A percentile compares a stretch with the other conserved stretches of the same genome.
phyloP scores from a whole-genome alignment of 2,113 vertebrate species.

The Phoenicopterus ruber region DNA sequence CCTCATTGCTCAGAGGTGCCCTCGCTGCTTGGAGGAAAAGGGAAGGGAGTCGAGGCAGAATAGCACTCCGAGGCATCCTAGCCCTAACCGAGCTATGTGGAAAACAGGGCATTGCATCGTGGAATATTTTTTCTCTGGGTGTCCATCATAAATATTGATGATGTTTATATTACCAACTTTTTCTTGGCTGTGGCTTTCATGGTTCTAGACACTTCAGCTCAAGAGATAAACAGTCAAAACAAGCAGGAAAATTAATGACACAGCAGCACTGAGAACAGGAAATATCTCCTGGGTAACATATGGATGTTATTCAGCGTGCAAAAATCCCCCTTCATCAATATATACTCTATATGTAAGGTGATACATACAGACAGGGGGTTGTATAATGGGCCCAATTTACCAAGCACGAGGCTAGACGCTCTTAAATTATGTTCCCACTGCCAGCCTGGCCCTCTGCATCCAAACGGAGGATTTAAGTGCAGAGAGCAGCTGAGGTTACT shows the following conservation, averaged over 20 bases:
- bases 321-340: not conserved
- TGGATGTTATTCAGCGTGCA: not conserved
- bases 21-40: not conserved
- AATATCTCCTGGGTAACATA: not conserved
- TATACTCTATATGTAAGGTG: not conserved
- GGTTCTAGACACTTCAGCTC: not conserved
- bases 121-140: not conserved
- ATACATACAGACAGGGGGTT: not conserved
- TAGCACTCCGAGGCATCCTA: not conserved
- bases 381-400: not conserved
- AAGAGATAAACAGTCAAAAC: constrained; percentile 22
- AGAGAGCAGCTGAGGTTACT: not conserved
- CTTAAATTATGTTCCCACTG: not conserved
- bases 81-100: not conserved
- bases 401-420: not conserved
- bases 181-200: not conserved
- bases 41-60: not conserved
- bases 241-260: not conserved
- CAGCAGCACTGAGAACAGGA: not conserved
- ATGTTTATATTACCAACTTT: not conserved
- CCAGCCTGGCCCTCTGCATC: not conserved
- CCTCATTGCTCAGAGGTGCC: not conserved
- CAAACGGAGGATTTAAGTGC: not conserved
- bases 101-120: not conserved
- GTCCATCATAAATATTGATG: constrained; percentile 1